These are phyloP conservation scores for Drosophila cracens DNA, from an alignment of 2,888 invertebrate species.

Conservation along the genomic window DNA sequence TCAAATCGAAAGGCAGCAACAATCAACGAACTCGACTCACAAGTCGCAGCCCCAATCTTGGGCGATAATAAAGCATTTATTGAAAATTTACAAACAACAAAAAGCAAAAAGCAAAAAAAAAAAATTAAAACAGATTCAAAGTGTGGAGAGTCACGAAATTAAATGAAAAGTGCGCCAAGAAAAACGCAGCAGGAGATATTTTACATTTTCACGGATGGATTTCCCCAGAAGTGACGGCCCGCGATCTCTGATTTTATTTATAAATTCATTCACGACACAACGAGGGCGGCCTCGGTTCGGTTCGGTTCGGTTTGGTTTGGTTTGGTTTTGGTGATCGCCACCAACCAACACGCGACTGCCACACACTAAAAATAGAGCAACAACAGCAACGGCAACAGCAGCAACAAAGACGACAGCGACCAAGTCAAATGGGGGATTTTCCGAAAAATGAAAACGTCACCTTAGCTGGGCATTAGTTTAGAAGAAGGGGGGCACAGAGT, in stretches of 20 bases:
- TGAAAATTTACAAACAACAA: constrained; percentile 67
- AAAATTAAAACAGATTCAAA: constrained; percentile 11
- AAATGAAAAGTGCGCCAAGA: constrained; percentile 48
- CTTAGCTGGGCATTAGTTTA: constrained; percentile 71
- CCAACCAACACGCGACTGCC: constrained; percentile 43
- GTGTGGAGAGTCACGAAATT: constrained; percentile 30
- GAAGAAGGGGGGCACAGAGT: constrained; percentile 14
- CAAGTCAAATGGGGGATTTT: constrained; percentile 74
- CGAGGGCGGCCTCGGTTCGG: constrained; percentile 34
- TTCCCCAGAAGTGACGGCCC: constrained; percentile 71
- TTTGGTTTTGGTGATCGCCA: constrained; percentile 13
- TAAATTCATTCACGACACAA: constrained; percentile 76
- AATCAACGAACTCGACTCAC: constrained; percentile 22
- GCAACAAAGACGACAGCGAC: constrained; percentile 29
- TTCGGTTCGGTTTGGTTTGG: not conserved
- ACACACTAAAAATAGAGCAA: constrained; percentile 65
- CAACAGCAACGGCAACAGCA: constrained; percentile 4
- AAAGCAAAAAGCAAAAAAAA: constrained; percentile 24
- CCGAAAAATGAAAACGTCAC: constrained; percentile 79
- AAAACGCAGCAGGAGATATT: constrained; percentile 79
- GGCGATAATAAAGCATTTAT: constrained; percentile 67
- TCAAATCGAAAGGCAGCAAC: not conserved
- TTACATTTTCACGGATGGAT: constrained; percentile 78
- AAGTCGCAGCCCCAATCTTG: constrained; percentile 23
- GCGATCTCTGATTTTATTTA: constrained; percentile 69